Conservation (phyloP, 2,113 vertebrate genomes). For the Pristiophorus japonicus region DNA sequence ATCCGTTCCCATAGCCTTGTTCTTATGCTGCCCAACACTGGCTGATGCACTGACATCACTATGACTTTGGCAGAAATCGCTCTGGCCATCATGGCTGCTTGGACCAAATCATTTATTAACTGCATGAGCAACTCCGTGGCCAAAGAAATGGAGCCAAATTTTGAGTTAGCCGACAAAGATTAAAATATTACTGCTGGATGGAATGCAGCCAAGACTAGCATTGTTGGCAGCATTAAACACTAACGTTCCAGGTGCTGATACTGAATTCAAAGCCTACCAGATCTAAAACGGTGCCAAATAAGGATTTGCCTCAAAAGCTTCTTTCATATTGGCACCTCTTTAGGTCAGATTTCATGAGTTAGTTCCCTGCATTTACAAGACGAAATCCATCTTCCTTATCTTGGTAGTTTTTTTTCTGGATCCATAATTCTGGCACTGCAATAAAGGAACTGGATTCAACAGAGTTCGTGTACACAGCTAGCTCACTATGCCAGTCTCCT, state of each 20-base stretch:
- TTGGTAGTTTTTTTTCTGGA: not conserved
- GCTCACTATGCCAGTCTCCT: not conserved
- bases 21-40: too few species aligned
- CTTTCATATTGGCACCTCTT: not conserved
- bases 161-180: not conserved
- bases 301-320: slow-evolving; percentile 31
- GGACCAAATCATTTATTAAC: not conserved
- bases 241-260: not conserved
- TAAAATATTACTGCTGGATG: slow-evolving; percentile 12
- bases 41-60: not conserved
- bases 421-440: not conserved
- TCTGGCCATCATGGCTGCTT: not conserved
- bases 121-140: not conserved
- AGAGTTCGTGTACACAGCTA: not conserved
- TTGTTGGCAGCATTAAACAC: not conserved
- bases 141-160: not conserved
- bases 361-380: slow-evolving; percentile 6
- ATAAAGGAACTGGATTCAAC: not conserved
- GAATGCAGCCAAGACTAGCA: slow-evolving; percentile 8
- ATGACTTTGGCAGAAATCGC: not conserved
- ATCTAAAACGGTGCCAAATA: slow-evolving; percentile 20
- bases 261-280: not conserved
- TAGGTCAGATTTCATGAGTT: not conserved
- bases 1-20: too few species aligned
- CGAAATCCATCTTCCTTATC: not conserved